A percentile compares a stretch with the other conserved stretches of the same genome.
Evolutionary conservation across 2,113 vertebrate genomes (phyloP).

Genomic region (Colistium nudipinnis): DNA sequence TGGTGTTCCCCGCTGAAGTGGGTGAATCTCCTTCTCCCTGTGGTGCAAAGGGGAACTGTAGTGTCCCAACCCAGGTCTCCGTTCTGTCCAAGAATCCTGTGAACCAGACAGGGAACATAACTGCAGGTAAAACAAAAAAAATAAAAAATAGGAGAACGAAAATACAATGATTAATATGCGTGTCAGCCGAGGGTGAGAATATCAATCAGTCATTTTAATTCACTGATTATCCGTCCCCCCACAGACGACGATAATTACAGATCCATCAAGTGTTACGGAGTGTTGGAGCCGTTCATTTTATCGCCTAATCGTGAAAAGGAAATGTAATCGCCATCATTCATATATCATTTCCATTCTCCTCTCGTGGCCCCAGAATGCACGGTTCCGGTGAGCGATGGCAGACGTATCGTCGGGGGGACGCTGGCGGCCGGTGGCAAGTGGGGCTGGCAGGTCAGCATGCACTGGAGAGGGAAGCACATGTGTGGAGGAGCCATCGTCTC

Average conservation of each 20-base stretch:
- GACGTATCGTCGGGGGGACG: constrained; percentile 77
- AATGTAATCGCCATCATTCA: neutral
- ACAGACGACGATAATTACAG: neutral
- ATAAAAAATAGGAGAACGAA: neutral
- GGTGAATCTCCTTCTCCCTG: constrained; percentile 40
- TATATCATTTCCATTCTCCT: neutral
- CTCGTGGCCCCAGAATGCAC: constrained; percentile 64
- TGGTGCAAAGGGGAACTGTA: constrained; percentile 67
- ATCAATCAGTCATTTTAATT: constrained; percentile 15
- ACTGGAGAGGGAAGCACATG: constrained; percentile 73
- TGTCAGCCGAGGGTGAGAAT: neutral
- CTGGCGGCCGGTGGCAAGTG: constrained; percentile 66
- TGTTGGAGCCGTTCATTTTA: fast-evolving
- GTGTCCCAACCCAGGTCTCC: constrained; percentile 25
- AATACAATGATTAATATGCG: neutral
- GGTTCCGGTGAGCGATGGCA: neutral
- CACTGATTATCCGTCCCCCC: neutral
- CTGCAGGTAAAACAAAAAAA: constrained; percentile 55
- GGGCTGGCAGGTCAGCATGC: constrained; percentile 84
- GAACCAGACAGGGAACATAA: constrained; percentile 62
- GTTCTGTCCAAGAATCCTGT: constrained; percentile 49
- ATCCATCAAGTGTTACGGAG: constrained; percentile 3
- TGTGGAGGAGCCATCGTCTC: constrained; percentile 81
- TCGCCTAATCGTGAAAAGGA: neutral
- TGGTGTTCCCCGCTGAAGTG: constrained; percentile 62